Evolutionary conservation across 2,113 vertebrate genomes (phyloP), one percentile per base, ranked within the genome.

Genomic region (Alouatta palliata): DNA sequence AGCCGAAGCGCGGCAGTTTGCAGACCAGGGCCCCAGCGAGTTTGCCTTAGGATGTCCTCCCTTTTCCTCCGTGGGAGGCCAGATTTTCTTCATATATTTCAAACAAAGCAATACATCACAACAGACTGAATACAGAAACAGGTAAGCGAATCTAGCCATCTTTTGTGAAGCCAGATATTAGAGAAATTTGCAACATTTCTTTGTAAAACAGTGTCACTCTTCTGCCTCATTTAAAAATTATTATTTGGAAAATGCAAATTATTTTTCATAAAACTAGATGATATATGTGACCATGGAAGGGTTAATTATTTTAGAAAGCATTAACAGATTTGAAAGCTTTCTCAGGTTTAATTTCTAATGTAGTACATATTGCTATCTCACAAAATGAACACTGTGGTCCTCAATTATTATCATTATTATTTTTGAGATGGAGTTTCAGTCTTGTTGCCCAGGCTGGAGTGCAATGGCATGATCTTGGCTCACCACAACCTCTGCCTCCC

Each of bases 241-340:
- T 70, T 96, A 12, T 91, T 91, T 87, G 14, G 66, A 94, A 96
- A 82, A 40, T 47, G 20, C 43, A 56, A 73, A 35, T 37, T 85
- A 76, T 94, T 92, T 88, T 27, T 52, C 47, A 45, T 54, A 89
- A 27, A 82, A 52, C 37, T 9, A 10, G 35, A 17, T 75, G 68
- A 27, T 49, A 10, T 35, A 16, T 68, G 43, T 75, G 76, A 54
- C 61, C 32, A 5, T 37, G 43, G 5, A n/a, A 47, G 49, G n/a
- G 3, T 58, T 70, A 43, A 32, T 49, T 49, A 20, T 37, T 54
- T 80, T 54, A 25, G 23, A 80, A 75, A 37, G 35, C 35, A 35
- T 68, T 68, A 81, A 23, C 5, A 81, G 32, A 71, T 93, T 66
- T 43, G 5, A 49, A 61, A 73, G 40, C 8, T 35, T 20, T 82